Percentiles rank a stretch among this genome's conserved stretches.
phyloP scores from a whole-genome alignment of 1,140 invertebrate species.

The Drosophila bifasciata region DNA sequence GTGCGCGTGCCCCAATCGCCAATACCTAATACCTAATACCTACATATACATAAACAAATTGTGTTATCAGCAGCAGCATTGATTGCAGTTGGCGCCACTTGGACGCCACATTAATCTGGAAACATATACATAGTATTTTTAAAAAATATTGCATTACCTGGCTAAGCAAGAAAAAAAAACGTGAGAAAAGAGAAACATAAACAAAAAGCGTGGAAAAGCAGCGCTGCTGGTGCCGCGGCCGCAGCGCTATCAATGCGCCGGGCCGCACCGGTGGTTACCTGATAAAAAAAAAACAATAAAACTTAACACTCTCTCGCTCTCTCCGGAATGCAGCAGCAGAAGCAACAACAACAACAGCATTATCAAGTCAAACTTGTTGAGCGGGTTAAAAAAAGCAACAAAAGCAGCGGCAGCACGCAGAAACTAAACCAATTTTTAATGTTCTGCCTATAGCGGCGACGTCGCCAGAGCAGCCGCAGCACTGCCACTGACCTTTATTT shows the following conservation, averaged over 20 bases:
- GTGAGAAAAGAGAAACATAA: conserved; percentile 74
- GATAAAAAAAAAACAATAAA: conserved; percentile 25
- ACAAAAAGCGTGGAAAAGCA: conserved; percentile 70
- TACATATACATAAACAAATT: conserved; percentile 42
- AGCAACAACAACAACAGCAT: conserved; percentile 47
- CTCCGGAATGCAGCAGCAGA: conserved; percentile 22
- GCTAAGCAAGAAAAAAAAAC: conserved; percentile 25
- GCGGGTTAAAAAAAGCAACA: conserved; percentile 58
- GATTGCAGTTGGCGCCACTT: conserved; percentile 55
- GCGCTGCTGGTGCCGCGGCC: conserved; percentile 10
- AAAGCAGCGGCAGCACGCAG: conserved; percentile 39
- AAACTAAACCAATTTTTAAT: conserved; percentile 72
- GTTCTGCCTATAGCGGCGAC: conserved; percentile 48
- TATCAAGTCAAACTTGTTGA: conserved; percentile 77
- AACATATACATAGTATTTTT: conserved; percentile 32
- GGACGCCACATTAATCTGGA: conserved; percentile 16
- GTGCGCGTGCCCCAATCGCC: conserved; percentile 50
- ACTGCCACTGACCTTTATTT: conserved; percentile 78
- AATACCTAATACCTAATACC: conserved; percentile 1
- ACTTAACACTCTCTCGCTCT: conserved; percentile 1
- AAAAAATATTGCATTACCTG: conserved; percentile 34
- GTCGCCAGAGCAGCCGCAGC: conserved; percentile 50
- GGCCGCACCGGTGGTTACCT: conserved; percentile 21
- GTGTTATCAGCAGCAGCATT: conserved; percentile 57
- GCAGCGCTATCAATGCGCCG: conserved; percentile 65